Conservation (phyloP, 2,797 vertebrate species). For the Aphelocoma californica region DNA sequence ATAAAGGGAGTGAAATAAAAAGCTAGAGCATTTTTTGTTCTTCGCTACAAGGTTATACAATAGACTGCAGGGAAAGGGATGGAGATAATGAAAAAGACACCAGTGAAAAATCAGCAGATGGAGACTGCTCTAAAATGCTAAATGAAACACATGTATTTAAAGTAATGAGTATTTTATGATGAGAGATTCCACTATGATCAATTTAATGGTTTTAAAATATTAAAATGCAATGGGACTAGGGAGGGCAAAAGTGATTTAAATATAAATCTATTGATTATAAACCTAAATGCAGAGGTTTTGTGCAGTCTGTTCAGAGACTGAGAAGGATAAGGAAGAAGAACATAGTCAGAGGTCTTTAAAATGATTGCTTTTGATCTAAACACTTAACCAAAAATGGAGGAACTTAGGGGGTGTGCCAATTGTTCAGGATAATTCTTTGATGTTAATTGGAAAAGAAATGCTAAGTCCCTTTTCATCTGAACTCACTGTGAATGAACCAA, state of each 20-base stretch:
- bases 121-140: constrained; percentile 6
- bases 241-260: constrained; percentile 5
- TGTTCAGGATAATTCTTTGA: background rate
- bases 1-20: background rate
- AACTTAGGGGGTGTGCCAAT: background rate
- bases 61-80: background rate
- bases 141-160: constrained; percentile 40
- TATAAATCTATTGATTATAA: constrained; percentile 43
- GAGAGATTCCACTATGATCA: background rate
- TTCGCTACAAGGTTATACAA: background rate
- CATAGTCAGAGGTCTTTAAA: background rate
- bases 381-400: background rate
- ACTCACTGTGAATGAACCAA: background rate
- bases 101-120: background rate
- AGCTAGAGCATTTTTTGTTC: background rate
- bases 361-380: background rate
- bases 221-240: constrained; percentile 4
- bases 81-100: background rate
- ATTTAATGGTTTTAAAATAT: constrained; percentile 46
- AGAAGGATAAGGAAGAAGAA: background rate
- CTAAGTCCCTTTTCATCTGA: background rate
- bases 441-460: background rate
- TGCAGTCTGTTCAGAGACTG: background rate
- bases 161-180: constrained; percentile 31
- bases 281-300: background rate